These are phyloP conservation scores for Dicycla oo DNA, from an alignment of 2,888 invertebrate genomes.

Conservation along the genomic window DNA sequence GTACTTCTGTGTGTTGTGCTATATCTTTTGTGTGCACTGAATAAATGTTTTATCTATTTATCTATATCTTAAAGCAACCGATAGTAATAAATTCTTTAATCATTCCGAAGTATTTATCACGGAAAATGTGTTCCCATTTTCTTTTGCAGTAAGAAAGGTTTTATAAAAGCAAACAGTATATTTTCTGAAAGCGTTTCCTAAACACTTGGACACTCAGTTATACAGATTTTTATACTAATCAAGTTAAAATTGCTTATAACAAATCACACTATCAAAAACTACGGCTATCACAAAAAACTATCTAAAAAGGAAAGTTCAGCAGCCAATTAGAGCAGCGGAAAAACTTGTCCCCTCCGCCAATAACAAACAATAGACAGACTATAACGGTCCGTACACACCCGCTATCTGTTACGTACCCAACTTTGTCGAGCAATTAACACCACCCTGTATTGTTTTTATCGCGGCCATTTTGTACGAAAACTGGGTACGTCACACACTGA, in stretches of 20 bases:
- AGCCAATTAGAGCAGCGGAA: slow-evolving; percentile 9
- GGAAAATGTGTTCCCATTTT: neutral
- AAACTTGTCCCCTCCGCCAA: slow-evolving; percentile 24
- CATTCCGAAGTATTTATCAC: neutral
- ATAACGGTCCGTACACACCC: slow-evolving; percentile 12
- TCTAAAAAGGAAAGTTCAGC: neutral
- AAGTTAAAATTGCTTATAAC: neutral
- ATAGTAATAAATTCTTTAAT: neutral
- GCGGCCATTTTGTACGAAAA: slow-evolving; percentile 14
- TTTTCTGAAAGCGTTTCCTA: neutral
- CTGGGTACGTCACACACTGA: neutral
- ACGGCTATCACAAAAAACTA: neutral
- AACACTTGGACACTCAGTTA: neutral
- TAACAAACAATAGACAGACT: slow-evolving; percentile 28
- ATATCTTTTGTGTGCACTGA: too few species aligned
- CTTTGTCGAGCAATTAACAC: slow-evolving; percentile 48
- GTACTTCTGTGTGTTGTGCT: too few species aligned
- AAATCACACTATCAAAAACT: neutral
- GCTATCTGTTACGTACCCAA: slow-evolving; percentile 31
- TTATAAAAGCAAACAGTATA: neutral
- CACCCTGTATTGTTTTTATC: slow-evolving; percentile 42
- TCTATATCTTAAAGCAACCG: too few species aligned
- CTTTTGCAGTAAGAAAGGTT: neutral
- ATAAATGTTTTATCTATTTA: too few species aligned
- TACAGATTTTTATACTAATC: neutral